phyloP scores from a whole-genome alignment of 2,113 vertebrate species.

The Hydropotes inermis region DNA sequence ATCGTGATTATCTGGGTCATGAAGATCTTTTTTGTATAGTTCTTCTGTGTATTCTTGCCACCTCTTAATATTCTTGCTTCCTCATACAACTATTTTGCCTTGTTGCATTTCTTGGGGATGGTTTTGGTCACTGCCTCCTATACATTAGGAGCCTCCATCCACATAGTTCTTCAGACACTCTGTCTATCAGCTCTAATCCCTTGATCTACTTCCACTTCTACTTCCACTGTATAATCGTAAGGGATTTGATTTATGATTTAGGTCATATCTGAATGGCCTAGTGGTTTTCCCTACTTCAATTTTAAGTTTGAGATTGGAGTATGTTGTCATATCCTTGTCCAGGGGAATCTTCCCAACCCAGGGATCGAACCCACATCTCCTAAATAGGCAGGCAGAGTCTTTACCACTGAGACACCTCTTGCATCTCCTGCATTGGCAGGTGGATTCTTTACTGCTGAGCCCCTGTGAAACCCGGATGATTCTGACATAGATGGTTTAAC shows the following conservation, averaged over 20 bases:
- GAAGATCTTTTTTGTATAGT: background rate
- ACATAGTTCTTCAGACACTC: background rate
- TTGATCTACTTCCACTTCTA: background rate
- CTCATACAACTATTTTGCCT: background rate
- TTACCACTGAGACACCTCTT: background rate
- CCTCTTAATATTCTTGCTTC: background rate
- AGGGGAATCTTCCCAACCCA: background rate
- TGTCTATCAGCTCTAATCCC: background rate
- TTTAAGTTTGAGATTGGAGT: background rate
- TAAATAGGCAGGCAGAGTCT: background rate
- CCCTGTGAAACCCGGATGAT: background rate
- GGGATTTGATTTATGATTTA: background rate
- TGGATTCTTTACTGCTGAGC: background rate
- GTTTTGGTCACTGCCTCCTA: background rate
- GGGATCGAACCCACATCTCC: background rate
- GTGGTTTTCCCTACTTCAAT: background rate
- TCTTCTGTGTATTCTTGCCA: background rate
- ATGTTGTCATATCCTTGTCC: background rate
- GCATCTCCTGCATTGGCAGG: background rate
- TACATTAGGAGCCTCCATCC: background rate
- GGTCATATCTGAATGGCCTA: background rate
- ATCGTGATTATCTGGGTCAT: background rate
- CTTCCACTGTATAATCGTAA: background rate
- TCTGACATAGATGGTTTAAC: background rate
- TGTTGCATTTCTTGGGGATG: background rate